Conservation (phyloP, 2,113 vertebrate genomes). For the Carollia perspicillata region DNA sequence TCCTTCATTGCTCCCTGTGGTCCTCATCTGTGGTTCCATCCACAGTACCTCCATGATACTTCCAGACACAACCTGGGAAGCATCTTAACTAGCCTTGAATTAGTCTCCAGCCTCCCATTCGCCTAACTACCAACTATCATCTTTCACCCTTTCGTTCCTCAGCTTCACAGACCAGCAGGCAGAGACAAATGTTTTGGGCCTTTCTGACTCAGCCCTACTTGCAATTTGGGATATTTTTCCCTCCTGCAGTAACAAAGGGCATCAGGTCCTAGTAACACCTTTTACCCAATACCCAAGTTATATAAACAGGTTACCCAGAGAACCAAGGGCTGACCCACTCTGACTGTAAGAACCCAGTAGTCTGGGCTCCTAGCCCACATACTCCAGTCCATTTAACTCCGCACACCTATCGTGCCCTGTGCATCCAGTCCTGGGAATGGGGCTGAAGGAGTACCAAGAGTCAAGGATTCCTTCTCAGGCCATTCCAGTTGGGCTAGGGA, state of each 20-base stretch:
- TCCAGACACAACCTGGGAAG: background rate
- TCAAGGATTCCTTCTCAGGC: background rate
- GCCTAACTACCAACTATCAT: background rate
- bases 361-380: background rate
- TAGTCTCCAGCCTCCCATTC: background rate
- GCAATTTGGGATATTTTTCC: background rate
- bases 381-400: background rate
- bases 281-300: background rate
- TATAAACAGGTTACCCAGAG: background rate
- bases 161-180: background rate
- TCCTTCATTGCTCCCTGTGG: background rate
- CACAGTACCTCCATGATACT: background rate
- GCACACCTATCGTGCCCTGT: too few species aligned
- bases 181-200: background rate
- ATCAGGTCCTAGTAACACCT: background rate
- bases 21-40: background rate
- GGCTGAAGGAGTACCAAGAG: background rate
- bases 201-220: background rate
- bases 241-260: background rate
- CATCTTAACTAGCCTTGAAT: background rate
- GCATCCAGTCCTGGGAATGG: background rate
- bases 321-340: background rate
- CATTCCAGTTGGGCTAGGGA: background rate
- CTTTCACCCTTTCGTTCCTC: background rate
- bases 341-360: background rate